These are phyloP conservation scores for Megaceryle torquata DNA, from an alignment of 2,113 vertebrate genomes.

Conservation along the genomic window DNA sequence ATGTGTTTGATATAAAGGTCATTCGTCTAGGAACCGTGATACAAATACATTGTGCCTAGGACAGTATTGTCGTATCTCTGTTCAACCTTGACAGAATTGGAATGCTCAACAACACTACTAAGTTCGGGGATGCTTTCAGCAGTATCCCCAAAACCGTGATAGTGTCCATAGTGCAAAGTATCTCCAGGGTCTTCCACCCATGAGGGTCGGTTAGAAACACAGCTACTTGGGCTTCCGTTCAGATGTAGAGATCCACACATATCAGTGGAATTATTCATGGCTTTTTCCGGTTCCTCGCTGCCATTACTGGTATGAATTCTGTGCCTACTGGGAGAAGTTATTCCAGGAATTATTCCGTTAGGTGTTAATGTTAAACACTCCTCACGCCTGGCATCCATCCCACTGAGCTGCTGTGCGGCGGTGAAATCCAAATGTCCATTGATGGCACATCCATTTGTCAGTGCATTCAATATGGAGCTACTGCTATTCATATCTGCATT, in stretches of 20 bases:
- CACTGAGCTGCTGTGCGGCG: slow-evolving; percentile 56
- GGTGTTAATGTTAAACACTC: slow-evolving; percentile 50
- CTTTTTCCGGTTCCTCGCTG: slow-evolving; percentile 60
- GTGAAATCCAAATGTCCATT: slow-evolving; percentile 75
- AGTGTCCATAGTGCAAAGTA: slow-evolving; percentile 88
- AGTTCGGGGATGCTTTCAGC: slow-evolving; percentile 90
- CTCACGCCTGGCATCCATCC: slow-evolving; percentile 54
- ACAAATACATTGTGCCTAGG: slow-evolving; percentile 83
- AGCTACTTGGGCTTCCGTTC: slow-evolving; percentile 82
- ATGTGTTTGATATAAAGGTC: neutral
- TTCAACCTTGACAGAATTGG: slow-evolving; percentile 82
- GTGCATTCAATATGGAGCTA: slow-evolving; percentile 75
- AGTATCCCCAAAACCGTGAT: slow-evolving; percentile 95
- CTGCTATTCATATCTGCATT: slow-evolving; percentile 81
- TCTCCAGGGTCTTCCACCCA: slow-evolving; percentile 79
- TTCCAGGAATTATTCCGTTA: slow-evolving; percentile 1
- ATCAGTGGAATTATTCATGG: slow-evolving; percentile 52
- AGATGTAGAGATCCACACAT: slow-evolving; percentile 91
- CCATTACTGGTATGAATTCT: neutral
- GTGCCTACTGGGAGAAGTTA: slow-evolving; percentile 29
- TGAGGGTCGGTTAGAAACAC: slow-evolving; percentile 73
- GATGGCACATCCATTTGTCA: slow-evolving; percentile 79
- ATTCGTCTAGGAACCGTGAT: slow-evolving; percentile 78
- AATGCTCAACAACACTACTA: slow-evolving; percentile 86
- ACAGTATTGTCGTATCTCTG: slow-evolving; percentile 76